These are phyloP conservation scores for Ictidomys tridecemlineatus DNA, from an alignment of 2,113 vertebrate species.

Conservation along the genomic window DNA sequence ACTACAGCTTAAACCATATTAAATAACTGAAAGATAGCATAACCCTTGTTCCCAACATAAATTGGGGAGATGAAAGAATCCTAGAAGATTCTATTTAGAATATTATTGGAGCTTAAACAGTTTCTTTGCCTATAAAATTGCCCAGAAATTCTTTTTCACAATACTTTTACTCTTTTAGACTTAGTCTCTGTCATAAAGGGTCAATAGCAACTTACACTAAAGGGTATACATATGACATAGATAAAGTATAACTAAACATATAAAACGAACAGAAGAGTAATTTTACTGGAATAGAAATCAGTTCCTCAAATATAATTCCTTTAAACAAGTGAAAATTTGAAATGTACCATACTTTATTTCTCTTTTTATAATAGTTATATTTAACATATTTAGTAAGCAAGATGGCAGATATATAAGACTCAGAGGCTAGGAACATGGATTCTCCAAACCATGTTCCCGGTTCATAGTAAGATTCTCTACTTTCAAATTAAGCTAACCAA, in stretches of 20 bases:
- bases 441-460: neutral
- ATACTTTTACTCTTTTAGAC: conserved; percentile 21
- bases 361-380: conserved; percentile 38
- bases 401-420: neutral
- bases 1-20: neutral
- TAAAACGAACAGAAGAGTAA: neutral
- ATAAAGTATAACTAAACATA: neutral
- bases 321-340: conserved; percentile 47
- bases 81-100: neutral
- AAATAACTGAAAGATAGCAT: neutral
- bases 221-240: neutral
- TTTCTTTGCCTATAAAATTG: conserved; percentile 33
- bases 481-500: conserved; percentile 17
- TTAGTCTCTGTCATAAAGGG: neutral
- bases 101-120: neutral
- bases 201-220: conserved; percentile 8
- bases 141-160: conserved; percentile 7
- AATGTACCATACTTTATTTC: neutral
- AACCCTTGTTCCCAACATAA: neutral
- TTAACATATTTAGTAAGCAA: neutral
- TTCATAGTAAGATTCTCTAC: conserved; percentile 35
- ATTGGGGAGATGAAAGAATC: neutral
- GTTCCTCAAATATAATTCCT: conserved; percentile 50
- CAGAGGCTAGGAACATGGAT: neutral
- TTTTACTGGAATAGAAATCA: conserved; percentile 23